phyloP scores from a whole-genome alignment of 1,140 invertebrate genomes.

The Lanistes nyassanus region DNA sequence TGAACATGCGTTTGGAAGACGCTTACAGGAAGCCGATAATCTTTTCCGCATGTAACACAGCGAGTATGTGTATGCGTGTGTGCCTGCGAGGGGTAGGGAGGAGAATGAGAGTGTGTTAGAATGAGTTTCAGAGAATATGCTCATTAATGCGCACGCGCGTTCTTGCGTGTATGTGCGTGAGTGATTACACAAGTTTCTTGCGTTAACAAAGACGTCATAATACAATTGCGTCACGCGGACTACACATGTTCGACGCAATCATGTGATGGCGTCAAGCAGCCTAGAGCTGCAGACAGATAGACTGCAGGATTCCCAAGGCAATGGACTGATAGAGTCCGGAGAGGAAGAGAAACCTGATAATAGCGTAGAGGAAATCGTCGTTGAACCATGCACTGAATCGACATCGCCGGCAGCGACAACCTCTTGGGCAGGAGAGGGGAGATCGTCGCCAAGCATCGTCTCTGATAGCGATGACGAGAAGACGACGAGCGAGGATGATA shows the following conservation, averaged over 20 bases:
- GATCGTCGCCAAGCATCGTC: background rate
- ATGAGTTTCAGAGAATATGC: background rate
- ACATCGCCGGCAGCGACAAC: background rate
- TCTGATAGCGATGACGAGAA: background rate
- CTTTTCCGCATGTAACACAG: too few species aligned
- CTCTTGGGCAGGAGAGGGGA: background rate
- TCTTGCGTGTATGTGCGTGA: slow-evolving; percentile 16
- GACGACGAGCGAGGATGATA: background rate
- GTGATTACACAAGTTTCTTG: background rate
- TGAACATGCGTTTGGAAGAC: too few species aligned
- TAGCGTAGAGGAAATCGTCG: background rate
- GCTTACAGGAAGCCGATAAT: too few species aligned
- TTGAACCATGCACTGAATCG: too few species aligned
- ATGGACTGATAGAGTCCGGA: background rate
- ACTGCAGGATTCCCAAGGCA: background rate
- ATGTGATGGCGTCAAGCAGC: slow-evolving; percentile 19
- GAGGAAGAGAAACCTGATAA: background rate
- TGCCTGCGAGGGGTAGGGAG: too few species aligned
- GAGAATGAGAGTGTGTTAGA: too few species aligned
- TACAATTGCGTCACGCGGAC: background rate
- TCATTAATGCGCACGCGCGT: background rate
- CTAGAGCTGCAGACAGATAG: slow-evolving; percentile 4
- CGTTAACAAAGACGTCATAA: background rate
- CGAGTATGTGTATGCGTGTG: too few species aligned
- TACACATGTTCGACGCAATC: background rate